Evolutionary conservation across 2,797 vertebrate genomes (phyloP).

Genomic region (Acanthiza pusilla): DNA sequence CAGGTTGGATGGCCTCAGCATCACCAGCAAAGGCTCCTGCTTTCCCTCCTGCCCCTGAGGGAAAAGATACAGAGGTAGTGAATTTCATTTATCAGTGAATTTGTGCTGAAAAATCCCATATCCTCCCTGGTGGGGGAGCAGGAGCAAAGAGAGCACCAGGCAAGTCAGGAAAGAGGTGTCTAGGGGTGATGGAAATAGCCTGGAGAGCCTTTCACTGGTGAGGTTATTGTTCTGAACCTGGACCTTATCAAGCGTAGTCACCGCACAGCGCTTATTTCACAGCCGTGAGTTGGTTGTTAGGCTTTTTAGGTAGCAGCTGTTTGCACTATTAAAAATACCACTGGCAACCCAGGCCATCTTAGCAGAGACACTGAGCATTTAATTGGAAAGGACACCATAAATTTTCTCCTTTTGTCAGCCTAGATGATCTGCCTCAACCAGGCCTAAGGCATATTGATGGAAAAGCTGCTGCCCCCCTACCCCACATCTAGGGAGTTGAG

Average conservation of each 20-base stretch:
- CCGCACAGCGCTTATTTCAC: background rate
- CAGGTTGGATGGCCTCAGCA: background rate
- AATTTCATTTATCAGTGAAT: background rate
- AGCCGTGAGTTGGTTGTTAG: background rate
- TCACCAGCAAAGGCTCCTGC: background rate
- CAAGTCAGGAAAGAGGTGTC: fast-evolving
- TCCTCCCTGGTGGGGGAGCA: background rate
- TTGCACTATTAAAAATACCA: background rate
- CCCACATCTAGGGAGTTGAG: background rate
- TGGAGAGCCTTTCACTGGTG: background rate
- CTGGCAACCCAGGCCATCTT: background rate
- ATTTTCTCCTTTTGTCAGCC: background rate
- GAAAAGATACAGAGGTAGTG: background rate
- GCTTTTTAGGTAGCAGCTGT: background rate
- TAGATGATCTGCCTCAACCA: background rate
- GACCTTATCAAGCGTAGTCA: background rate
- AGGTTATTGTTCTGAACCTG: background rate
- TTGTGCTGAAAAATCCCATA: background rate
- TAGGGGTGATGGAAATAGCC: background rate
- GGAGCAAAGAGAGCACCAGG: background rate
- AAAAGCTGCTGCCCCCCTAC: background rate
- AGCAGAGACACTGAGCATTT: background rate
- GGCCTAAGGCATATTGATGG: background rate
- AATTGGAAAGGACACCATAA: constrained; percentile 12
- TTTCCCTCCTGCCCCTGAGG: background rate